phyloP scores from a whole-genome alignment of 2,113 vertebrate genomes.

The Gracilinanus agilis region DNA sequence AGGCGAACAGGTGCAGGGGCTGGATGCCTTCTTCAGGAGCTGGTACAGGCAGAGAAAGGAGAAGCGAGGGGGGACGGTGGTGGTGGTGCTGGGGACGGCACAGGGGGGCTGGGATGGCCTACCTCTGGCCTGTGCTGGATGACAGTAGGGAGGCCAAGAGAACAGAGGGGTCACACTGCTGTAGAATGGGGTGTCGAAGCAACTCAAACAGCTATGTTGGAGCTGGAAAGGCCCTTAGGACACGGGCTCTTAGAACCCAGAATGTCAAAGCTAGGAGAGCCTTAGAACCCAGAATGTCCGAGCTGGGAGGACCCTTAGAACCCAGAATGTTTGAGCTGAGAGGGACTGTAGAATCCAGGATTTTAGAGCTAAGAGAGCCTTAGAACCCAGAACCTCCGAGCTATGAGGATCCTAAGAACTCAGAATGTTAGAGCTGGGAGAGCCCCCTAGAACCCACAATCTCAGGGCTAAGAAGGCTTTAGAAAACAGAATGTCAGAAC shows the following conservation, averaged over 20 bases:
- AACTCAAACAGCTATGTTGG: background rate
- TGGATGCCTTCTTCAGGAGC: background rate
- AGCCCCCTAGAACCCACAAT: background rate
- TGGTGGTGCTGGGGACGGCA: fast-evolving
- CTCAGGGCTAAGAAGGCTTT: background rate
- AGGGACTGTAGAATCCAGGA: background rate
- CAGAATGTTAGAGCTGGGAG: background rate
- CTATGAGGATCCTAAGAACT: background rate
- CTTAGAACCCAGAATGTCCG: background rate
- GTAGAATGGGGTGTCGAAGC: background rate
- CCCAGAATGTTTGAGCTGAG: background rate
- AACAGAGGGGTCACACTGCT: background rate
- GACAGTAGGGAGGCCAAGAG: background rate
- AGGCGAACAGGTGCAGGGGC: background rate
- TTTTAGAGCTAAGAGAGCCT: background rate
- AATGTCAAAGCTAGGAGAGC: background rate
- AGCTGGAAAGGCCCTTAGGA: background rate
- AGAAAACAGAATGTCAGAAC: too few species aligned
- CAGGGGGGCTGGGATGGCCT: too few species aligned
- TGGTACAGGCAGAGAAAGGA: background rate
- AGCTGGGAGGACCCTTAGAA: background rate
- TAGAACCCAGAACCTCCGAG: background rate
- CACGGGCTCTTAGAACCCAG: background rate
- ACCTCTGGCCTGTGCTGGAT: background rate
- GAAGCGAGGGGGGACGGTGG: fast-evolving